phyloP scores from a whole-genome alignment of 2,113 vertebrate genomes.

The Cyanistes caeruleus region DNA sequence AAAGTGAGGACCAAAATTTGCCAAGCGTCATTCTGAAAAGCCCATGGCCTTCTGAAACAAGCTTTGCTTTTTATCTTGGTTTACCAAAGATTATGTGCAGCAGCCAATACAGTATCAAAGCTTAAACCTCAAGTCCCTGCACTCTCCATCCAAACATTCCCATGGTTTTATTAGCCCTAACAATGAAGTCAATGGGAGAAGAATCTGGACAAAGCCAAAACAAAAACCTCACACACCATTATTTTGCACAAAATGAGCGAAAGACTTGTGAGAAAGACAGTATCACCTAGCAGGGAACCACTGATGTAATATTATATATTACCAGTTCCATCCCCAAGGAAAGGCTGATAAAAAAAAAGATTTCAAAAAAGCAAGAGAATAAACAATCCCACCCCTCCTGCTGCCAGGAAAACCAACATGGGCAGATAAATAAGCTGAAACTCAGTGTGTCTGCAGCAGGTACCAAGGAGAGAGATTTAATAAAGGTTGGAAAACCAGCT shows the following conservation, averaged over 20 bases:
- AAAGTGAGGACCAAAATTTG: constrained; percentile 9
- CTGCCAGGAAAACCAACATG: not conserved
- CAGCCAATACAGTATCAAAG: constrained; percentile 31
- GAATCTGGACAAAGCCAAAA: not conserved
- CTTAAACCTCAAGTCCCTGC: constrained; percentile 30
- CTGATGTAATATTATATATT: not conserved
- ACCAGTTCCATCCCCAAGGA: not conserved
- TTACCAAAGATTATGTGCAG: constrained; percentile 38
- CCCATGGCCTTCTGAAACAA: constrained; percentile 51
- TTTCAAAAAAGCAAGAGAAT: not conserved
- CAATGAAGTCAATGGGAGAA: constrained; percentile 4
- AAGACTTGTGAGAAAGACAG: not conserved
- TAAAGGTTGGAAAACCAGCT: not conserved
- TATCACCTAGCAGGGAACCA: not conserved
- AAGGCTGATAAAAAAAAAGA: not conserved
- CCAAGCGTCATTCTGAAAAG: constrained; percentile 46
- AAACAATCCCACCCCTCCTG: not conserved
- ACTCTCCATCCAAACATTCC: constrained; percentile 32
- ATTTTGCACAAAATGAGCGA: not conserved
- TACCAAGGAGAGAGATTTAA: not conserved
- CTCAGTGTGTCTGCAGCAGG: not conserved
- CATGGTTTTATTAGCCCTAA: constrained; percentile 51
- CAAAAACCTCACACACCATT: not conserved
- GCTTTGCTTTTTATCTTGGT: constrained; percentile 32
- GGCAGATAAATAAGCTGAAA: not conserved